These are phyloP conservation scores for Eutrigla gurnardus DNA, from an alignment of 2,797 vertebrate genomes.

Conservation along the genomic window DNA sequence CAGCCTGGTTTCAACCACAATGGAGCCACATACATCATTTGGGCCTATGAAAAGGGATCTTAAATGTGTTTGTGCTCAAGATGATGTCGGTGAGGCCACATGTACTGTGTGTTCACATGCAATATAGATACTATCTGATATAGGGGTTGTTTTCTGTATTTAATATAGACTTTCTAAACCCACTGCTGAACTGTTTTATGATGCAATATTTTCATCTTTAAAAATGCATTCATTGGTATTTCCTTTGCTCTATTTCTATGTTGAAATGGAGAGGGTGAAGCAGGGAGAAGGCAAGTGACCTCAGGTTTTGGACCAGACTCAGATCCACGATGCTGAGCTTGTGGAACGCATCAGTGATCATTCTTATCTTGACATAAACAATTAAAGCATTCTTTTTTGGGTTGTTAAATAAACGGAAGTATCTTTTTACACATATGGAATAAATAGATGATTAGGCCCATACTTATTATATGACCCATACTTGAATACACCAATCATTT, in stretches of 20 bases:
- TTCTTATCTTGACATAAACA: not conserved
- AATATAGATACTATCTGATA: not conserved
- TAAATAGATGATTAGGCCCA: not conserved
- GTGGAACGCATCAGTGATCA: not conserved
- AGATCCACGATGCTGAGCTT: not conserved
- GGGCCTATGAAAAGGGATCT: conserved; percentile 31
- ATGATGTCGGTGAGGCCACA: conserved; percentile 44
- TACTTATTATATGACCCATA: not conserved
- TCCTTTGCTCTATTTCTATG: conserved; percentile 4
- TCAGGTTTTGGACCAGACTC: not conserved
- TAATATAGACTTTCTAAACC: conserved; percentile 1
- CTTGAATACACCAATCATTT: not conserved
- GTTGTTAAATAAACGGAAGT: not conserved
- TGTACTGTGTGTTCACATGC: conserved; percentile 6
- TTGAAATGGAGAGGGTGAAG: conserved; percentile 12
- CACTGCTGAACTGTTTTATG: conserved; percentile 8
- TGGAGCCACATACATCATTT: conserved; percentile 52
- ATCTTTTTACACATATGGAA: not conserved
- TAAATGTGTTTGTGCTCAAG: conserved; percentile 43
- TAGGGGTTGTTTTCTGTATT: not conserved
- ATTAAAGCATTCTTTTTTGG: too few species aligned
- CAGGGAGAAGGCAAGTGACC: not conserved
- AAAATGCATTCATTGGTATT: not conserved
- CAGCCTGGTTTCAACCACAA: conserved; percentile 64
- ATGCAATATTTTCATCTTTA: not conserved